A percentile compares a stretch with the other conserved stretches of the same genome.
Conservation (phyloP, 2,113 vertebrate genomes). For the Acanthochromis polyacanthus region DNA sequence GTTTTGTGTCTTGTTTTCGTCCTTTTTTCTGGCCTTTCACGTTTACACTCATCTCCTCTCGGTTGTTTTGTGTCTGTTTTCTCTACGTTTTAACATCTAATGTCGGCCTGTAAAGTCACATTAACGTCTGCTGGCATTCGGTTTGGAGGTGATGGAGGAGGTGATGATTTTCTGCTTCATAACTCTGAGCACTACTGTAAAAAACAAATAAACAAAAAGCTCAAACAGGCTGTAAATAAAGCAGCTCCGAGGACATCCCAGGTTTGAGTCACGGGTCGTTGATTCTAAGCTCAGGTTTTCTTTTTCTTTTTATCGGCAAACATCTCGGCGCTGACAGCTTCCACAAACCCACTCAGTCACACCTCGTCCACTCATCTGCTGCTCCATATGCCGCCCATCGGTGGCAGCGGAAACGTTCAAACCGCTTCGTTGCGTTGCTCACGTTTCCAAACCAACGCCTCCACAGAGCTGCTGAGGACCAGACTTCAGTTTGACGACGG, state of each 20-base stretch:
- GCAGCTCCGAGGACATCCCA: constrained; percentile 20
- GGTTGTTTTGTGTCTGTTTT: too few relatives aligned
- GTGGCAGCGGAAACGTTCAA: not conserved
- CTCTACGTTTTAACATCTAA: too few relatives aligned
- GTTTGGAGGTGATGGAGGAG: constrained; percentile 58
- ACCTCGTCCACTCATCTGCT: constrained; percentile 8
- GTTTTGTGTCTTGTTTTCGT: too few relatives aligned
- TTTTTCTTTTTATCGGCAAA: constrained; percentile 30
- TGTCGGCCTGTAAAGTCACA: constrained; percentile 1
- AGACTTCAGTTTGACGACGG: constrained; percentile 47
- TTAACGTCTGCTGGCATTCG: constrained; percentile 45
- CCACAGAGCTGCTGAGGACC: constrained; percentile 48
- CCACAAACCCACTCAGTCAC: constrained; percentile 34
- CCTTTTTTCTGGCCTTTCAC: too few relatives aligned
- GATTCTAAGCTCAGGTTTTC: constrained; percentile 2
- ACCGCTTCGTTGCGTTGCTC: not conserved
- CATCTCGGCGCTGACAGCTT: constrained; percentile 7
- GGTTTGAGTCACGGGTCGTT: constrained; percentile 47
- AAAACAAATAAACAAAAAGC: constrained; percentile 22
- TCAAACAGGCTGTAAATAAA: constrained; percentile 45
- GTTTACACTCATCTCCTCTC: too few relatives aligned
- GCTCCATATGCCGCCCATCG: not conserved
- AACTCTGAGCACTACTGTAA: constrained; percentile 33
- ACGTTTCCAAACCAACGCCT: constrained; percentile 56
- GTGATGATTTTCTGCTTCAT: constrained; percentile 54